Base-by-base conservation (phyloP, 1,140 invertebrate genomes). In the Papilio aristodemus region DNA sequence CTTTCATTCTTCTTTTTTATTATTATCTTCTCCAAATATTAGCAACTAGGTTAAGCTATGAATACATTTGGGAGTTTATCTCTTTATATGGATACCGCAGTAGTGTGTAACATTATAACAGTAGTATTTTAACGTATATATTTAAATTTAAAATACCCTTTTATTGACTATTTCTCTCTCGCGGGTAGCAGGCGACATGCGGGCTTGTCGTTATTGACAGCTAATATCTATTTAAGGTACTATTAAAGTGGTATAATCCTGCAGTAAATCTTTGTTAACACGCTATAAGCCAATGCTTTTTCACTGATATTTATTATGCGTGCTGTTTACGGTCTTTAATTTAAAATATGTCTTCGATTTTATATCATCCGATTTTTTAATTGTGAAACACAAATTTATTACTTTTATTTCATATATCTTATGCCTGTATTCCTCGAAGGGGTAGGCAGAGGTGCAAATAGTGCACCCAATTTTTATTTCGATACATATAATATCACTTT, bases 211-310 rank as follows among this genome's bases (percentile, higher is more conserved):
- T 78, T 85, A 89, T 87, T 85, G 85, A 86, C 81, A 81, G 77
- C 77, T 79, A 77, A 86, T 89, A 80, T 85, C 75, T 78, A 74
- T 81, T 81, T 80, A 83, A 86, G 86, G 80, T 78, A 78, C 74
- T 75, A 78, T 85, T 80, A 76, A 79, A 79, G 63, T 70, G 67
- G 75, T 80, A 79, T 79, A 78, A 80, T 81, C 78, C 74, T 36
- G 70, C 71, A 73, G 70, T 89, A 88, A 84, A 87, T 90, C 83
- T 85, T 86, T 80, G 84, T 87, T 87, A 88, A 83, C 81, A 79
- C 69, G 78, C 70, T 72, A 74, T 63, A 70, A 38, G 63, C n/a
- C 14, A 69, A 76, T 73, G 74, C 75, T 81, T 80, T 85, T 81
- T 80, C 74, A 79, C 69, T 80, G 68, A 81, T 83, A 88, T 90